Evolutionary conservation across 2,113 vertebrate genomes (phyloP).

Genomic region (Cercocebus atys): DNA sequence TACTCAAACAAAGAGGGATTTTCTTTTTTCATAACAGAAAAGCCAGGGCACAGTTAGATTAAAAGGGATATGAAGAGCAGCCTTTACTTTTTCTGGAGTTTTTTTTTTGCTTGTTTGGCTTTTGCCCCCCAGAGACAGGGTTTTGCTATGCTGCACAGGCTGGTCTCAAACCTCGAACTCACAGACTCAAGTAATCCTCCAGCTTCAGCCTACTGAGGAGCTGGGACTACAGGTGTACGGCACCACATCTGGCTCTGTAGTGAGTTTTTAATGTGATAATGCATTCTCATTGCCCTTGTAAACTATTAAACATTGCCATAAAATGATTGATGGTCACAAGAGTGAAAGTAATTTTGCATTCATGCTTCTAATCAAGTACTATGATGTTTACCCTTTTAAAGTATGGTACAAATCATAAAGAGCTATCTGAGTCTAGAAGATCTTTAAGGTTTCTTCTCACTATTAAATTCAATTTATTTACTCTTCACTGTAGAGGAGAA

Average conservation of each 20-base stretch:
- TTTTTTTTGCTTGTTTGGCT: neutral
- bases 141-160: neutral
- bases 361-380: neutral
- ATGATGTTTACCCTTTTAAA: neutral
- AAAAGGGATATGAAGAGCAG: neutral
- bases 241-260: neutral
- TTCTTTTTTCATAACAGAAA: neutral
- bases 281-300: neutral
- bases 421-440: neutral
- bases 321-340: neutral
- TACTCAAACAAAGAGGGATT: neutral
- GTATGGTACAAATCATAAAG: neutral
- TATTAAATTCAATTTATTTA: conserved; percentile 25
- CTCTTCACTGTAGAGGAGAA: neutral
- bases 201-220: neutral
- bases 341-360: conserved; percentile 25
- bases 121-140: neutral
- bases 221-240: neutral
- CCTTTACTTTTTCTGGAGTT: neutral
- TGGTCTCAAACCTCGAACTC: neutral
- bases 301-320: neutral
- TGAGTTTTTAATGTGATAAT: conserved; percentile 34
- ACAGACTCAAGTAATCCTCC: neutral
- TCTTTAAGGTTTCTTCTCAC: neutral
- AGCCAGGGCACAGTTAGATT: neutral